Percentiles rank a stretch among this genome's conserved stretches.
phyloP scores from a whole-genome alignment of 2,797 vertebrate genomes.

The Geotrypetes seraphini region DNA sequence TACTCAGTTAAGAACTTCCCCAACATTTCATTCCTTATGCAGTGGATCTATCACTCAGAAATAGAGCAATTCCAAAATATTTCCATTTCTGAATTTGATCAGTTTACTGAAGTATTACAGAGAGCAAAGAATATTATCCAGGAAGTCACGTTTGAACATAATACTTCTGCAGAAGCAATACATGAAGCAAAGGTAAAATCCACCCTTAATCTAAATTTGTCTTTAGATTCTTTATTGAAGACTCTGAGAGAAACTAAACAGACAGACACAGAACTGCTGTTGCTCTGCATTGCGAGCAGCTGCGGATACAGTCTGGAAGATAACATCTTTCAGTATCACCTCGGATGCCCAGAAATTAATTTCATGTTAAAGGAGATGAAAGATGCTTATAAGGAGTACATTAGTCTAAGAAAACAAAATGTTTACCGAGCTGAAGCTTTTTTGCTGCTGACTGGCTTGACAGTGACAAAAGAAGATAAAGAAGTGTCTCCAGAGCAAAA shows the following conservation, averaged over 20 bases:
- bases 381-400: constrained; percentile 1
- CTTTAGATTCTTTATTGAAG: constrained; percentile 20
- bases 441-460: constrained; percentile 29
- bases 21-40: constrained; percentile 9
- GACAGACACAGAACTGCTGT: constrained; percentile 19
- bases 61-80: rapidly evolving
- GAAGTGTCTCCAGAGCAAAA: constrained; percentile 22
- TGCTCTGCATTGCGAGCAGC: constrained; percentile 23
- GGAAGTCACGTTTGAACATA: neutral
- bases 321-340: constrained; percentile 23
- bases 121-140: constrained; percentile 2
- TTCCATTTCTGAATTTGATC: constrained; percentile 1
- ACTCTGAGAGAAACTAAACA: constrained; percentile 6
- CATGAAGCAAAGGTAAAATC: constrained; percentile 13
- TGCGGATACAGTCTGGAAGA: constrained; percentile 20
- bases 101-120: constrained; percentile 16
- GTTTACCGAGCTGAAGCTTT: constrained; percentile 28
- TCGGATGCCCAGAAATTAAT: constrained; percentile 28
- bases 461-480: neutral
- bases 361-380: constrained; percentile 27
- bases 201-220: neutral
- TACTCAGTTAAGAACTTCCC: constrained; percentile 29
- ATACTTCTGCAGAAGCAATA: neutral
- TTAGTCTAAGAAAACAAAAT: constrained; percentile 20
- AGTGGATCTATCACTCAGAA: constrained; percentile 16